phyloP scores from a whole-genome alignment of 1,140 invertebrate genomes.

The Callitettix versicolor region DNA sequence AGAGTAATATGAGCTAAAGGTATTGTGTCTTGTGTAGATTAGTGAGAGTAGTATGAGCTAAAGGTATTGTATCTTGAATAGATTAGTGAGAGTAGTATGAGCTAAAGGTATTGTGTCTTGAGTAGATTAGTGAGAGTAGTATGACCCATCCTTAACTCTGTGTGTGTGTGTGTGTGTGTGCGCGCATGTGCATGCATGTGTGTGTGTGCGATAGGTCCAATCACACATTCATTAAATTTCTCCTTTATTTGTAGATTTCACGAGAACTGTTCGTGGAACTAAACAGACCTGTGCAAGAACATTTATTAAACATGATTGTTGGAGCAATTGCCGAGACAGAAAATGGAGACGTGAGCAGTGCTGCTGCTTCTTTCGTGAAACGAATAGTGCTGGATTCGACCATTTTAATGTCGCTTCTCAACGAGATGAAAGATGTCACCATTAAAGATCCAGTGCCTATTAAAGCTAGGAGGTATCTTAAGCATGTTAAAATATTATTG shows the following conservation, averaged over 20 bases:
- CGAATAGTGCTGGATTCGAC: conserved; percentile 53
- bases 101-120: no score
- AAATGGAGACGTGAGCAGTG: conserved; percentile 39
- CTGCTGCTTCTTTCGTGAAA: conserved; percentile 52
- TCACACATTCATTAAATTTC: no score
- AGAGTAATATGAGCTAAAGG: no score
- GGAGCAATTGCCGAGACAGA: conserved; percentile 35
- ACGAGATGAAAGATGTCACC: conserved; percentile 36
- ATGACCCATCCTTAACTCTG: no score
- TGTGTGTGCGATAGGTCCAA: no score
- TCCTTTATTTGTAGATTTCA: conserved; percentile 19
- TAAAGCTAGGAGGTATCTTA: neutral
- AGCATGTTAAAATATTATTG: neutral
- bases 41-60: no score
- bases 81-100: no score
- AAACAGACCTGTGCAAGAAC: conserved; percentile 26
- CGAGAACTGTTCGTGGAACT: conserved; percentile 23
- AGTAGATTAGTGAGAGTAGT: no score
- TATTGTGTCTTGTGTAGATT: no score
- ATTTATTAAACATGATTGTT: conserved; percentile 32
- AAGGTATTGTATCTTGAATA: no score
- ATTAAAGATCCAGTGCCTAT: neutral
- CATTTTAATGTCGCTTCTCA: conserved; percentile 47
- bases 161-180: no score
- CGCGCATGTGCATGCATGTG: no score